A percentile compares a stretch with the other conserved stretches of the same genome.
Evolutionary conservation across 1,140 invertebrate genomes (phyloP).

Genomic region (Solenopsis fugax): DNA sequence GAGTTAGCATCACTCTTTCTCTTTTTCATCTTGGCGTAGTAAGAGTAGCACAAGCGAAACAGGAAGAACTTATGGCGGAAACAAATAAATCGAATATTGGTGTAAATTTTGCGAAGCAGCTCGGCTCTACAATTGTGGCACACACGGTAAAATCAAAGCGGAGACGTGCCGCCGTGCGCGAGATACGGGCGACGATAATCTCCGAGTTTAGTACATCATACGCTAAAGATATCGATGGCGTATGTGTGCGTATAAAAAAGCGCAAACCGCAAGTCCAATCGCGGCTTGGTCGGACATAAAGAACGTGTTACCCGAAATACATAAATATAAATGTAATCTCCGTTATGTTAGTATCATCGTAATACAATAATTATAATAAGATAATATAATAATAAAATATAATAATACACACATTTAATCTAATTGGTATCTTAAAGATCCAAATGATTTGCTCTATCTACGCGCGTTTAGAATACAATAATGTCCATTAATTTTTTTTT

Average conservation of each 20-base stretch:
- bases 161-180: background rate
- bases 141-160: constrained; percentile 39
- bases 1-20: constrained; percentile 11
- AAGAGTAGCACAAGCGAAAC: constrained; percentile 58
- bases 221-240: constrained; percentile 41
- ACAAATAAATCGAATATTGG: constrained; percentile 14
- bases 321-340: constrained; percentile 82
- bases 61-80: constrained; percentile 53
- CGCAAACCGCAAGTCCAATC: constrained; percentile 51
- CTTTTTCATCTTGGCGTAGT: constrained; percentile 21
- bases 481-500: constrained; percentile 62
- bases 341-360: constrained; percentile 81
- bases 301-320: constrained; percentile 75
- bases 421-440: constrained; percentile 79
- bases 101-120: constrained; percentile 34
- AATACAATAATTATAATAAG: constrained; percentile 79
- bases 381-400: constrained; percentile 80
- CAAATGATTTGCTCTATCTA: constrained; percentile 75
- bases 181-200: constrained; percentile 31
- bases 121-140: constrained; percentile 53
- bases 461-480: constrained; percentile 76
- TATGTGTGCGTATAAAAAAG: constrained; percentile 53
- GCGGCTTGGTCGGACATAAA: constrained; percentile 60
- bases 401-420: constrained; percentile 81
- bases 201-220: constrained; percentile 51